Evolutionary conservation across 2,888 invertebrate species (phyloP), one percentile per base, ranked within the genome.

Genomic region (Anorthoa munda): DNA sequence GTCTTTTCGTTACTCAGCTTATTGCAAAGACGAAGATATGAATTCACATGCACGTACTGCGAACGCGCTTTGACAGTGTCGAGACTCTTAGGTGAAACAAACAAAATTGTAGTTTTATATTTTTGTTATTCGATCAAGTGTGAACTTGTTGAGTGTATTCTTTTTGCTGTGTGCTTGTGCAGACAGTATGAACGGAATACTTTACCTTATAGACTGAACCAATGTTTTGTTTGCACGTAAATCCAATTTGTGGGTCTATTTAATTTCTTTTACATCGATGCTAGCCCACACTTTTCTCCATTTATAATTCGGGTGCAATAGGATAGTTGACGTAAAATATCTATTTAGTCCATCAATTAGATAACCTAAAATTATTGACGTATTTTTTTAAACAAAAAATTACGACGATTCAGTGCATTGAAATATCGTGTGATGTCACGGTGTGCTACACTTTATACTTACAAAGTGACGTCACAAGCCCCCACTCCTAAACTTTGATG

Each of bases 41-140:
- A 77, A 58, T 79, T 71, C 81, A 46, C 51, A 77, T 81, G 53
- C 79, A 81, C 79, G 79, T 79, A 77, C 80, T 1, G 46, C 31
- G 15, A n/a, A 66, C 66, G 23, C 50, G 66, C 55, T 53, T 61
- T 75, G 77, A 77, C 80, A 75, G 23, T 11, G n/a, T 23, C 31
- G 26, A 61, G 46, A 74, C 66, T 56, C 26, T 66, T 79, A 50
- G 55, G 17, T 61, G 51, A 56, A 61, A 61, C 66, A 53, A 80
- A 77, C 67, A 75, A 75, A 77, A 80, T 59, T 75, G 18, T 46
- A 51, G 55, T 80, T 63, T 56, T 18, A 21, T 77, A 31, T 74
- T 59, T 77, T 61, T 51, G 26, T 45, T 71, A 17, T 50, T 31
- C 39, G 39, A 75, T 71, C 18, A 26, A 46, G 12, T 21, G 39